Evolutionary conservation across 2,797 vertebrate genomes (phyloP), one percentile per base, ranked within the genome.

Genomic region (Anas acuta): DNA sequence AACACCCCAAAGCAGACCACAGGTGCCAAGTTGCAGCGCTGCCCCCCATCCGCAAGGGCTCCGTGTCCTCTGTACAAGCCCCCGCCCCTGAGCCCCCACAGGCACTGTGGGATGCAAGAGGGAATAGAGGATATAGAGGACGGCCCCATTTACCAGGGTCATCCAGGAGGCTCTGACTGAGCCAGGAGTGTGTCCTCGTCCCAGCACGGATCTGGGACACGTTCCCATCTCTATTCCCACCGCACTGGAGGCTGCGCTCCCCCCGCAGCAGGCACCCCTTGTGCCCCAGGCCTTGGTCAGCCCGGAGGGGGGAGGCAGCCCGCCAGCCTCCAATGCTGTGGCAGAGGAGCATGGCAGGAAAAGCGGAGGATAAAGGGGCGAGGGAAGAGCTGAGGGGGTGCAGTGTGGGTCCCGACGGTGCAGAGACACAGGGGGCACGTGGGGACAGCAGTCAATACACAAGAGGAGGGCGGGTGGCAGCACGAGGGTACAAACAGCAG

Each of bases 111-210:
- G 47, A 23, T 49, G 28, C 65, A 9, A 75, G 53, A 75, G 28
- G 49, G 56, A 94, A 84, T 2, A 93, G 58, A 74, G 0, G 14
- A 79, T 12, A 84, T 1, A 93, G 66, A 77, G 0, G 15, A 79
- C 8, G 49, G 69, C 87, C 92, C 64, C 11, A 0, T 92, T 96
- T 93, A 64, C 57, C 62, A 87, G 83, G 70, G 69, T 32, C 62
- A 11, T 94, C 39, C 83, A 0, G 53, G 71, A 30, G 22, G 84
- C 71, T 93, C 6, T 74, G 82, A 14, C 57, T 83, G 49, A 94
- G 86, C n/a, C 57, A 72, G 76, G 45, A 89, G 41, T 58, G 58
- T 60, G 91, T 92, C 87, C 94, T 94, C 87, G 18, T 93, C 95
- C 92, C 79, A 84, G 77, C 43, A 86, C 7, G 6, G 66, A 96